A percentile compares a stretch with the other conserved stretches of the same genome.
Conservation (phyloP, 1,140 invertebrate genomes). For the Macrosteles quadrilineatus region DNA sequence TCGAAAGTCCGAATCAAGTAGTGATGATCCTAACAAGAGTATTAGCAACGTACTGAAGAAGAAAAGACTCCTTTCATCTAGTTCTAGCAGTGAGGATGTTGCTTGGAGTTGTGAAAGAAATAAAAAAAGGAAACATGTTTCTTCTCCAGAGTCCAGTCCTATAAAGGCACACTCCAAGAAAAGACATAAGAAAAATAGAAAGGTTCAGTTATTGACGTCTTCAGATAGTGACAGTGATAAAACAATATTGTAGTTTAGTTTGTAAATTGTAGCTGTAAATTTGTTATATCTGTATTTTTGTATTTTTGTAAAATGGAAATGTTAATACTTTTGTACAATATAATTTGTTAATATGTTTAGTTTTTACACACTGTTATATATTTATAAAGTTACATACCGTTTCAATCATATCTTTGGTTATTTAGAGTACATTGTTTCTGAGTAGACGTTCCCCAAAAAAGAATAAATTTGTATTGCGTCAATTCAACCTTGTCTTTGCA, state of each 20-base stretch:
- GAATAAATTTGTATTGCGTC: too few species aligned
- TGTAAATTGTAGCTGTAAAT: background rate
- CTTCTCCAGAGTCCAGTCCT: background rate
- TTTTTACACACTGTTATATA: too few species aligned
- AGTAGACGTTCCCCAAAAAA: too few species aligned
- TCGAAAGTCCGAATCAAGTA: background rate
- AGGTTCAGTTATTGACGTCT: background rate
- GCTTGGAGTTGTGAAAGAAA: background rate
- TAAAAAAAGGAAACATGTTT: background rate
- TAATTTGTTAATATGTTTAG: too few species aligned
- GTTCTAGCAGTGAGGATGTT: background rate
- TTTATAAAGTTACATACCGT: too few species aligned
- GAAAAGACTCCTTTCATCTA: background rate
- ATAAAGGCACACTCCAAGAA: background rate
- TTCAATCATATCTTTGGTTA: too few species aligned
- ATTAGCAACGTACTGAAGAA: background rate
- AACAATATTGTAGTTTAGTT: background rate
- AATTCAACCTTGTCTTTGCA: too few species aligned
- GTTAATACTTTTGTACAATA: too few species aligned
- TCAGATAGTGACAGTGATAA: constrained; percentile 15
- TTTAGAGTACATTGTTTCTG: too few species aligned
- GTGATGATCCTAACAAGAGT: background rate
- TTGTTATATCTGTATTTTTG: too few species aligned
- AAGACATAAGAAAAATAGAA: constrained; percentile 7
- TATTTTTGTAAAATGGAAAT: too few species aligned